Conservation (phyloP, 2,113 vertebrate species). For the Morphnarchus princeps region DNA sequence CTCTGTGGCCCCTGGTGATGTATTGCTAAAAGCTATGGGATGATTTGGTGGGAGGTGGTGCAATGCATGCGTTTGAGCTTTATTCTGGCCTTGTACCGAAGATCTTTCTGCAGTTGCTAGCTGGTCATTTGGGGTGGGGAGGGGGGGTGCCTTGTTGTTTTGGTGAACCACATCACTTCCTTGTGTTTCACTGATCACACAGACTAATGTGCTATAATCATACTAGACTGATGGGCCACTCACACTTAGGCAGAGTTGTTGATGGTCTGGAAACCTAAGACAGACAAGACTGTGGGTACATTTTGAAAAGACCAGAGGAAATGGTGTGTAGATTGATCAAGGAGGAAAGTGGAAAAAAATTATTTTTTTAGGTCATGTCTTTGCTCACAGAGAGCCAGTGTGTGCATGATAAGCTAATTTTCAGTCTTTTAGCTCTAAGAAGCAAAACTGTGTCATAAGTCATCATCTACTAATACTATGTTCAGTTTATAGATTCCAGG, state of each 20-base stretch:
- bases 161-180: not conserved
- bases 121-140: not conserved
- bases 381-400: not conserved
- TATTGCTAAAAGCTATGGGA: not conserved
- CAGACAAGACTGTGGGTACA: not conserved
- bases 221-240: not conserved
- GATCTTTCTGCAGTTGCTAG: not conserved
- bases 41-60: not conserved
- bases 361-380: not conserved
- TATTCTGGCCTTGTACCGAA: not conserved
- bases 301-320: not conserved
- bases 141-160: not conserved
- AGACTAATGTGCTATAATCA: not conserved
- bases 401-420: not conserved
- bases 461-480: not conserved
- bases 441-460: not conserved
- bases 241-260: not conserved
- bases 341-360: not conserved
- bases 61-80: not conserved
- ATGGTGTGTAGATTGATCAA: not conserved
- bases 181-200: not conserved
- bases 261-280: not conserved
- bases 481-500: not conserved
- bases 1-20: too few relatives aligned
- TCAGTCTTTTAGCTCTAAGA: not conserved